These are phyloP conservation scores for Bombus confusus DNA, from an alignment of 1,140 invertebrate genomes.

Conservation along the genomic window DNA sequence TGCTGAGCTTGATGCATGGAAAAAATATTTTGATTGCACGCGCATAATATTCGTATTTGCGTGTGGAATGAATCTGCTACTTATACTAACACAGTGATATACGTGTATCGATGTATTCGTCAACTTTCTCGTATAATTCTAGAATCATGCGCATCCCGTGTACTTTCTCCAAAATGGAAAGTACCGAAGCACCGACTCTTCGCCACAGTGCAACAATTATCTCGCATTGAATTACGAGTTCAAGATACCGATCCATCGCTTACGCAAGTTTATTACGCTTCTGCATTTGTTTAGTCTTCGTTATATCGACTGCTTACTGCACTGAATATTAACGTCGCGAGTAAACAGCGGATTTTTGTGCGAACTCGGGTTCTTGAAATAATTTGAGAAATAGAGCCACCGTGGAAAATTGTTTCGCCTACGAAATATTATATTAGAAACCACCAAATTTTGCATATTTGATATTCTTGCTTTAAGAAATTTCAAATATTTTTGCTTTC, in stretches of 20 bases:
- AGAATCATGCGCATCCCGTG: neutral
- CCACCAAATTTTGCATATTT: too few species aligned
- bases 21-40: too few species aligned
- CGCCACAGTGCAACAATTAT: neutral
- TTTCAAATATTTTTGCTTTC: too few species aligned
- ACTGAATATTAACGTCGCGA: too few species aligned
- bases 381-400: too few species aligned
- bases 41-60: too few species aligned
- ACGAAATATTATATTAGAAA: too few species aligned
- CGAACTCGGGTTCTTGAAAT: too few species aligned
- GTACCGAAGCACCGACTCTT: conserved; percentile 25
- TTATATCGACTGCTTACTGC: too few species aligned
- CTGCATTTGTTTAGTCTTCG: neutral
- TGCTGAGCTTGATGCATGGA: neutral
- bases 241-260: neutral
- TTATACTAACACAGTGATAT: neutral
- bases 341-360: too few species aligned
- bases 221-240: neutral
- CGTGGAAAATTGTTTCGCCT: too few species aligned
- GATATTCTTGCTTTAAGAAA: too few species aligned
- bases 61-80: neutral
- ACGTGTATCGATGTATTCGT: conserved; percentile 1
- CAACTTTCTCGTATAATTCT: neutral
- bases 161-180: conserved; percentile 56
- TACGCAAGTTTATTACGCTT: neutral